Conservation (phyloP, 2,888 invertebrate genomes). For the Pteria penguin region DNA sequence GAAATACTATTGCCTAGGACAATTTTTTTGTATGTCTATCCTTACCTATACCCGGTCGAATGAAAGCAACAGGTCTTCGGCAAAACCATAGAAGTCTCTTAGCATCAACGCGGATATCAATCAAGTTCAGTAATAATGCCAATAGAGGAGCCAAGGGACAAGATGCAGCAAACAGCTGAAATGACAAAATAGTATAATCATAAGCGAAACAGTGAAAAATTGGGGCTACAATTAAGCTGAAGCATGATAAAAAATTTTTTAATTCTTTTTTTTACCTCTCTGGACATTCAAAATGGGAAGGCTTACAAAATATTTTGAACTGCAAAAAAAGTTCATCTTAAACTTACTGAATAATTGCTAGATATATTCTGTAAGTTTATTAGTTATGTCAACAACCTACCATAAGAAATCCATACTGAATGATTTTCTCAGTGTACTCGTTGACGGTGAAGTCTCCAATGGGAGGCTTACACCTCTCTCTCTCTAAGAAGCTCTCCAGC, state of each 20-base stretch:
- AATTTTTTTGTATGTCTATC: too few relatives aligned
- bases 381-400: too few relatives aligned
- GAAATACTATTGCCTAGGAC: too few relatives aligned
- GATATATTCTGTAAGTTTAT: too few relatives aligned
- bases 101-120: conserved; percentile 80
- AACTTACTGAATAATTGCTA: too few relatives aligned
- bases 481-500: conserved; percentile 65
- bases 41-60: conserved; percentile 79
- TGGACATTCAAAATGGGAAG: too few relatives aligned
- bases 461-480: conserved; percentile 78
- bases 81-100: conserved; percentile 79
- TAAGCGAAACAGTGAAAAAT: too few relatives aligned
- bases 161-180: conserved; percentile 81
- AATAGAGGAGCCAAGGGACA: conserved; percentile 81
- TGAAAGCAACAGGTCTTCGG: conserved; percentile 78
- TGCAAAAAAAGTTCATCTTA: neutral
- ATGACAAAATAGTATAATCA: too few relatives aligned
- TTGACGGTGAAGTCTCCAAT: conserved; percentile 80
- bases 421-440: conserved; percentile 81
- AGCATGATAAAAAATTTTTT: too few relatives aligned
- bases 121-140: conserved; percentile 76
- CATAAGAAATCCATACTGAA: conserved; percentile 81
- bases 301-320: too few relatives aligned
- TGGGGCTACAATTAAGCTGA: too few relatives aligned
- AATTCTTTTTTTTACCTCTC: too few relatives aligned